Base-by-base conservation (phyloP, 2,888 invertebrate genomes). In the Syrphus vitripennis region DNA sequence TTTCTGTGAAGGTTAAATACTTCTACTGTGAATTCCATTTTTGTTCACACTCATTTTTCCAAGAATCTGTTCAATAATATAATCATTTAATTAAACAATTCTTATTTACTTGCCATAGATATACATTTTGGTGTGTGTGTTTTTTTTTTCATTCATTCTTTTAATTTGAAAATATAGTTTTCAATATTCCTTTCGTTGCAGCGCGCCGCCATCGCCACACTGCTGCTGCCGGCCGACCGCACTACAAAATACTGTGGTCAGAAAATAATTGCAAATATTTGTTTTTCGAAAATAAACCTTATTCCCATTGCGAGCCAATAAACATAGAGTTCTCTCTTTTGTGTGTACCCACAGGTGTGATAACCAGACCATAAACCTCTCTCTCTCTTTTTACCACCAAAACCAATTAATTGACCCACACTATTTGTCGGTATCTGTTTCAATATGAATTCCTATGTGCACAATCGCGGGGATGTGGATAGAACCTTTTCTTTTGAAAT, bases 301-400 rank as follows among this genome's bases (percentile, higher is more conserved):
- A 29, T 63, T 61, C 7, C 29, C 19, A 45, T 65, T 31, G 45
- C 19, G 12, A 12, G 19, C 45, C 29, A 61, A 61, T 40, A 63
- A 65, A 65, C 40, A 42, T 63, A 24, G 4, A n/a, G 2, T 34
- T n/a, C 19, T 59, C 53, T 72, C 42, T 34, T 19, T 72, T 61
- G 69, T 53, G 19, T 61, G 21, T 31, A 31, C 76, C 61, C 72
- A 78, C 82, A 86, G 82, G 86, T 86, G 77, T 82, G 82, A 86
- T 86, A 86, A 77, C 82, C 69, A 86, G 77, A 82, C 82, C 86
- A 82, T 78, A 78, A 86, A 86, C 82, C 77, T 82, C 50, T 53
- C 10, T n/a, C n/a, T n/a, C n/a, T n/a, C n/a, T n/a, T n/a, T n/a
- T n/a, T 10, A 77, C 86, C 77, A 70, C 67, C 86, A 78, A n/a